phyloP scores from a whole-genome alignment of 2,113 vertebrate species.

The Hassar affinis region DNA sequence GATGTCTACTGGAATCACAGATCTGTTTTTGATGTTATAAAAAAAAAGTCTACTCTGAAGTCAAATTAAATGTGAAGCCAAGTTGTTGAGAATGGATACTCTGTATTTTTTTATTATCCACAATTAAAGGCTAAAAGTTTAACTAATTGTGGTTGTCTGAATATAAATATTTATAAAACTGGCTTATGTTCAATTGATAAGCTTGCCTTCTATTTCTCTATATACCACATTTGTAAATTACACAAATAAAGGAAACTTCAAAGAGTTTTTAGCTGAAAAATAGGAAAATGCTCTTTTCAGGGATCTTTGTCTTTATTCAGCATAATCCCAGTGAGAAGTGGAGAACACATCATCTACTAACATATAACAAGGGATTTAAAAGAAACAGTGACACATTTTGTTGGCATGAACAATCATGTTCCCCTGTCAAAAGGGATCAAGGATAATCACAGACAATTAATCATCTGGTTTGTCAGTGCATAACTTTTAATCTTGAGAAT shows the following conservation, averaged over 20 bases:
- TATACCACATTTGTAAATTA: background rate
- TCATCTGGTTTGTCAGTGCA: slow-evolving; percentile 47
- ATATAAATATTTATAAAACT: background rate
- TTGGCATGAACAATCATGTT: slow-evolving; percentile 50
- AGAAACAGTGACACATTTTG: slow-evolving; percentile 44
- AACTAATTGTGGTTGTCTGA: slow-evolving; percentile 6
- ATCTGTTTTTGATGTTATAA: background rate
- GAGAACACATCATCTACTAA: slow-evolving; percentile 24
- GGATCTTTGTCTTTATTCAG: slow-evolving; percentile 23
- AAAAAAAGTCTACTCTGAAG: slow-evolving; percentile 3
- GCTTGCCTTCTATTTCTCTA: background rate
- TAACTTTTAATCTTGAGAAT: slow-evolving; percentile 63
- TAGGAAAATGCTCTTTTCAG: background rate
- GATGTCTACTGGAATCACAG: background rate
- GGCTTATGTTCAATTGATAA: slow-evolving; percentile 8
- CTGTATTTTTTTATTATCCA: slow-evolving; percentile 7
- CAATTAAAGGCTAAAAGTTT: slow-evolving; percentile 5
- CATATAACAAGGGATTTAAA: slow-evolving; percentile 40
- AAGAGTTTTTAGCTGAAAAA: slow-evolving; percentile 12
- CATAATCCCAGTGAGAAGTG: slow-evolving; percentile 32
- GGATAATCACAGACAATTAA: slow-evolving; percentile 49
- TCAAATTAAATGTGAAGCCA: slow-evolving; percentile 27
- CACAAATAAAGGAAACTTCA: background rate
- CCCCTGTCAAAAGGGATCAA: slow-evolving; percentile 61
- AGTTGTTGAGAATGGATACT: slow-evolving; percentile 23